Conservation (phyloP, 2,888 invertebrate species). For the Kuschelorhynchus macadamiae region DNA sequence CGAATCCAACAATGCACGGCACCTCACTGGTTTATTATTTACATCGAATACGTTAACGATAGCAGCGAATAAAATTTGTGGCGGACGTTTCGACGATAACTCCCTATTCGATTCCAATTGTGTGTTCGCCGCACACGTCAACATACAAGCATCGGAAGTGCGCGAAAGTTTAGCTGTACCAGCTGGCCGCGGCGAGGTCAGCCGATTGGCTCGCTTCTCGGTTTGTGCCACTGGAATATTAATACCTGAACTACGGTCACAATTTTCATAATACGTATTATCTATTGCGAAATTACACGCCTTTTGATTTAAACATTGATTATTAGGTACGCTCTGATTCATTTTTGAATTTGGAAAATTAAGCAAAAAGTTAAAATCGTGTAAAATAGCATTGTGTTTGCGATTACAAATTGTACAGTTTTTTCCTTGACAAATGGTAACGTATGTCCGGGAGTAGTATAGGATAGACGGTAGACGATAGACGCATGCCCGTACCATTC, state of each 20-base stretch:
- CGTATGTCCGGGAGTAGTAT: too few relatives aligned
- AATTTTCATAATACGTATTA: too few relatives aligned
- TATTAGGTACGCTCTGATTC: background rate
- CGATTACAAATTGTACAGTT: conserved; percentile 26
- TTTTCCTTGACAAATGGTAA: conserved; percentile 17
- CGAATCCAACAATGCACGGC: conserved; percentile 42
- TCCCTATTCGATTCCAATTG: background rate
- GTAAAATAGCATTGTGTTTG: conserved; percentile 36
- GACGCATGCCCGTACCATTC: too few relatives aligned
- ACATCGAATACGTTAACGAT: conserved; percentile 23
- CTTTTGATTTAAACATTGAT: background rate
- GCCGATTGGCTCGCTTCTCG: background rate
- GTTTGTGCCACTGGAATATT: background rate
- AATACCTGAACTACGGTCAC: background rate
- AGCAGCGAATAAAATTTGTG: conserved; percentile 25
- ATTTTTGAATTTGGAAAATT: background rate
- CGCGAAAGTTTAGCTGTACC: too few relatives aligned
- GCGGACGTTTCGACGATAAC: too few relatives aligned
- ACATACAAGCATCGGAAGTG: too few relatives aligned
- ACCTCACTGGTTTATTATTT: conserved; percentile 21
- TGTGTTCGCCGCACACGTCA: background rate
- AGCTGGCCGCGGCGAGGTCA: too few relatives aligned
- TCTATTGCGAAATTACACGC: too few relatives aligned
- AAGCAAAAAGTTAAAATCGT: conserved; percentile 1
- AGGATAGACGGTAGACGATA: too few relatives aligned